Evolutionary conservation across 2,888 invertebrate species (phyloP).

Genomic region (Acronicta alni): DNA sequence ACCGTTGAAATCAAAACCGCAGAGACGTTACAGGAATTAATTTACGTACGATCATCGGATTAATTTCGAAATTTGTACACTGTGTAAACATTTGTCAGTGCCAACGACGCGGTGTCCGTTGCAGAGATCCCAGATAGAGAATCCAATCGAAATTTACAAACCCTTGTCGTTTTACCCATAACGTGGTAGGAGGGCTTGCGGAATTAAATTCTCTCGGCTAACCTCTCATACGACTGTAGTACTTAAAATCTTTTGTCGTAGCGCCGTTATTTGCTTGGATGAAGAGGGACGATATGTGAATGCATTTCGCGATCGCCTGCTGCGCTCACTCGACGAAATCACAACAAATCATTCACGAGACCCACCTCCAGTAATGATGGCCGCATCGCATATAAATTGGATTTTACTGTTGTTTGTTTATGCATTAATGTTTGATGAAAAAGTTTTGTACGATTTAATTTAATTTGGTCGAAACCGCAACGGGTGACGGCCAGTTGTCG

Average conservation of each 20-base stretch:
- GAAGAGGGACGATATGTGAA: conserved; percentile 69
- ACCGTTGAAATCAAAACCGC: conserved; percentile 70
- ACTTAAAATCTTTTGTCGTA: conserved; percentile 62
- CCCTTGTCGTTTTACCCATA: conserved; percentile 86
- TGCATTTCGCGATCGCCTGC: conserved; percentile 86
- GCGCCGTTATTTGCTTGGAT: conserved; percentile 65
- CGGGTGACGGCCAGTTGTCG: conserved; percentile 20
- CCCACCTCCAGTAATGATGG: conserved; percentile 87
- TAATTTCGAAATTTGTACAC: conserved; percentile 84
- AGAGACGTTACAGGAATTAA: conserved; percentile 64
- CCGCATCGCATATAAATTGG: conserved; percentile 83
- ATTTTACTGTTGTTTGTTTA: conserved; percentile 77
- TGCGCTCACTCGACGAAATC: conserved; percentile 86
- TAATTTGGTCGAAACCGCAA: conserved; percentile 44
- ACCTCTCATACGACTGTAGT: conserved; percentile 61
- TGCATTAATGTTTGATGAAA: conserved; percentile 67
- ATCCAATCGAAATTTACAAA: conserved; percentile 87
- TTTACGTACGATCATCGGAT: conserved; percentile 77
- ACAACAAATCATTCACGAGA: conserved; percentile 87
- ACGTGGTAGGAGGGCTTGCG: conserved; percentile 86
- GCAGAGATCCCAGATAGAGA: conserved; percentile 85
- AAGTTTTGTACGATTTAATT: conserved; percentile 56
- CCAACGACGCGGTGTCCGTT: conserved; percentile 74
- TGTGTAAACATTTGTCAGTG: conserved; percentile 85
- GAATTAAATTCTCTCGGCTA: conserved; percentile 78